phyloP scores from a whole-genome alignment of 2,113 vertebrate genomes.

The mouse (Mus musculus) region GRCm39 chrX:14192001-14192500 shows the following conservation, averaged over 20 bases:
- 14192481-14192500: not conserved
- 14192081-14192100: not conserved
- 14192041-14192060: not conserved
- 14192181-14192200: conserved; percentile 1
- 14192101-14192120: conserved; percentile 30
- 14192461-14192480: conserved; percentile 35
- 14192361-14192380: conserved; percentile 3
- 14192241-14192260: conserved; percentile 22
- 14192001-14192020: not conserved
- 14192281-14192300: not conserved
- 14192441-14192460: not conserved
- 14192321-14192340: not conserved
- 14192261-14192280: not conserved
- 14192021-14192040: not conserved
- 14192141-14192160: not conserved
- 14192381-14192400: not conserved
- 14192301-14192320: not conserved
- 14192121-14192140: not conserved
- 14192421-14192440: not conserved
- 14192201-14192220: not conserved
- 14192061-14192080: conserved; percentile 24
- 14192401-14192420: conserved; percentile 27
- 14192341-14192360: not conserved
- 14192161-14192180: not conserved
- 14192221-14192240: not conserved